Conservation (phyloP, 2,888 invertebrate genomes). For the Dasypogon diadema region DNA sequence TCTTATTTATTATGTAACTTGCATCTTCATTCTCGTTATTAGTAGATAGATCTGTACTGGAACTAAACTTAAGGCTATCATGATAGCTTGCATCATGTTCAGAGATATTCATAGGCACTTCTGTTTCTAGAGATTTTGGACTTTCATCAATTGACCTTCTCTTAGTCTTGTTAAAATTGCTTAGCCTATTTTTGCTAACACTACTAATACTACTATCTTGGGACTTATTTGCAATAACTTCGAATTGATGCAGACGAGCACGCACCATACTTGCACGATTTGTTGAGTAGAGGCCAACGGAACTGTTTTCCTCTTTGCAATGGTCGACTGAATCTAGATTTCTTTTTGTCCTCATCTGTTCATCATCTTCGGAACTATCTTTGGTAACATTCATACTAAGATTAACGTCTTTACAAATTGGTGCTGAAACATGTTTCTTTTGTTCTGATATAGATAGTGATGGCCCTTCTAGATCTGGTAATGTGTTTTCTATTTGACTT, state of each 20-base stretch:
- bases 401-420: slow-evolving; percentile 57
- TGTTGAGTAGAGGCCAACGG: slow-evolving; percentile 15
- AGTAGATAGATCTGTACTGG: slow-evolving; percentile 8
- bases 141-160: slow-evolving; percentile 33
- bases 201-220: slow-evolving; percentile 51
- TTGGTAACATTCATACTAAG: slow-evolving; percentile 63
- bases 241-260: slow-evolving; percentile 63
- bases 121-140: slow-evolving; percentile 49
- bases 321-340: slow-evolving; percentile 46
- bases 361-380: slow-evolving; percentile 61
- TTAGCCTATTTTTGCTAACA: slow-evolving; percentile 45
- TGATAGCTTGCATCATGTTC: slow-evolving; percentile 12
- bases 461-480: neutral
- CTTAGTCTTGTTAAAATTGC: neutral
- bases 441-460: neutral
- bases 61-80: neutral
- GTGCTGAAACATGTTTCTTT: neutral
- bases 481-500: neutral
- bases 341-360: slow-evolving; percentile 59
- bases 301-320: slow-evolving; percentile 10
- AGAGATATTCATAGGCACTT: slow-evolving; percentile 53
- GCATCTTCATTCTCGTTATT: slow-evolving; percentile 27
- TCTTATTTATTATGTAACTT: slow-evolving; percentile 30
- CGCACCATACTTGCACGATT: slow-evolving; percentile 62
- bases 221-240: slow-evolving; percentile 57